Conservation (phyloP, 2,888 invertebrate genomes). For the Odontothrips loti region DNA sequence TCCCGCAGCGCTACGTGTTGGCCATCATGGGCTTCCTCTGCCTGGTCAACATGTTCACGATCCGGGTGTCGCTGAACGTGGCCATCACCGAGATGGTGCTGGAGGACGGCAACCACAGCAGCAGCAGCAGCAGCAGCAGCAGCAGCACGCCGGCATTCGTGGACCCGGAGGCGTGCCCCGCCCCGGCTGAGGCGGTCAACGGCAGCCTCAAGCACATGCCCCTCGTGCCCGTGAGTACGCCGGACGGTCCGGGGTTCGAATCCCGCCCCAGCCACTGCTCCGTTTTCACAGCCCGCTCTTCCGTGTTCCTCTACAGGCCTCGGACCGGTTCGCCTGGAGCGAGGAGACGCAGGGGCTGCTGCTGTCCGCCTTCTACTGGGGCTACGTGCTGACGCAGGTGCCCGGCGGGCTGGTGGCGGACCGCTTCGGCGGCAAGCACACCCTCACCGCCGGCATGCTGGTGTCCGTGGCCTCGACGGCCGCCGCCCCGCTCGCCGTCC, state of each 20-base stretch:
- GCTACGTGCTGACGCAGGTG: constrained; percentile 49
- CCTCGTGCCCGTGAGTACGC: constrained; percentile 1
- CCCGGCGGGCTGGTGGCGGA: constrained; percentile 49
- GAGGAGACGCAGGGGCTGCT: constrained; percentile 45
- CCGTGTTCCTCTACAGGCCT: constrained; percentile 20
- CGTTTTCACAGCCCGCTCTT: too few relatives aligned
- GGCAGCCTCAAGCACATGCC: neutral
- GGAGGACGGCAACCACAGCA: constrained; percentile 38
- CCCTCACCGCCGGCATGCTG: constrained; percentile 34
- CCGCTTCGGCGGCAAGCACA: constrained; percentile 43
- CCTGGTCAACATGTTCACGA: constrained; percentile 48
- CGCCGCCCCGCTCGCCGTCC: constrained; percentile 35
- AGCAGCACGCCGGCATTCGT: constrained; percentile 33
- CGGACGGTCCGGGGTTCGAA: neutral
- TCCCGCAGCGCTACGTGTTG: constrained; percentile 41
- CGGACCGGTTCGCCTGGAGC: constrained; percentile 44
- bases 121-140: constrained; percentile 37
- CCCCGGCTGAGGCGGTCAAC: neutral
- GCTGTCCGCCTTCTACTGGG: constrained; percentile 50
- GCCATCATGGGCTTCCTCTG: constrained; percentile 48
- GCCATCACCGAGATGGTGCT: constrained; percentile 50
- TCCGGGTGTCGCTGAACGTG: constrained; percentile 48
- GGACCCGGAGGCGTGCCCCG: constrained; percentile 6
- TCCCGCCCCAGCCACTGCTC: too few relatives aligned
- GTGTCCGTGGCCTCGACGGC: constrained; percentile 35